phyloP scores from a whole-genome alignment of 2,888 invertebrate species.

The Eristalis tenax region DNA sequence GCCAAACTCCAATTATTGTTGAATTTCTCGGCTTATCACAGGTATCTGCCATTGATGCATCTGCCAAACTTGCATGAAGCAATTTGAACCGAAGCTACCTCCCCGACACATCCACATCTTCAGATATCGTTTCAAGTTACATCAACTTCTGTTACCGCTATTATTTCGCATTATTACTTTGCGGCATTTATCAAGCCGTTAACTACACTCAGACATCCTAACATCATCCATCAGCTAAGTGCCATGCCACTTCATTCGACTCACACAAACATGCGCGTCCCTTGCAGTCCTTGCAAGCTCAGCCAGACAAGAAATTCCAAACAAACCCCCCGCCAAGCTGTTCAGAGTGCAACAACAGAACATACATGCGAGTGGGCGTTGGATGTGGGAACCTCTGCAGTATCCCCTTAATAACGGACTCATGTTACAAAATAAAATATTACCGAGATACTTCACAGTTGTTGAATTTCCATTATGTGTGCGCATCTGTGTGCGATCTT shows the following conservation, averaged over 20 bases:
- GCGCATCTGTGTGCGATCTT: slow-evolving; percentile 62
- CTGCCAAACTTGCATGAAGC: slow-evolving; percentile 4
- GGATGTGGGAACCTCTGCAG: neutral
- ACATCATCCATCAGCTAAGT: slow-evolving; percentile 71
- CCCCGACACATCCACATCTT: neutral
- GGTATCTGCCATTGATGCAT: too few species aligned
- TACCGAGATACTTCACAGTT: slow-evolving; percentile 67
- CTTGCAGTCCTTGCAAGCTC: slow-evolving; percentile 7
- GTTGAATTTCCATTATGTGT: slow-evolving; percentile 67
- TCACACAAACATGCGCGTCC: neutral
- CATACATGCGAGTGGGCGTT: neutral
- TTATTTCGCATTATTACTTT: slow-evolving; percentile 69
- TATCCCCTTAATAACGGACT: slow-evolving; percentile 46
- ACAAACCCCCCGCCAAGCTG: neutral
- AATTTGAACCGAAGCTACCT: slow-evolving; percentile 1
- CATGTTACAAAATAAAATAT: slow-evolving; percentile 67
- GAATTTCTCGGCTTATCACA: too few species aligned
- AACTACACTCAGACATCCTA: slow-evolving; percentile 63
- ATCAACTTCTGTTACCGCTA: slow-evolving; percentile 57
- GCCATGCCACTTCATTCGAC: slow-evolving; percentile 31
- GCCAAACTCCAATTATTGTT: too few species aligned
- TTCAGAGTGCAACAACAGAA: slow-evolving; percentile 11
- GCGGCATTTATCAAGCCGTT: slow-evolving; percentile 63
- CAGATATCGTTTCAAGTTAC: slow-evolving; percentile 36
- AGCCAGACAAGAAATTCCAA: slow-evolving; percentile 38